Evolutionary conservation across 1,140 invertebrate species (phyloP).

Genomic region (Heterodera carotae): DNA sequence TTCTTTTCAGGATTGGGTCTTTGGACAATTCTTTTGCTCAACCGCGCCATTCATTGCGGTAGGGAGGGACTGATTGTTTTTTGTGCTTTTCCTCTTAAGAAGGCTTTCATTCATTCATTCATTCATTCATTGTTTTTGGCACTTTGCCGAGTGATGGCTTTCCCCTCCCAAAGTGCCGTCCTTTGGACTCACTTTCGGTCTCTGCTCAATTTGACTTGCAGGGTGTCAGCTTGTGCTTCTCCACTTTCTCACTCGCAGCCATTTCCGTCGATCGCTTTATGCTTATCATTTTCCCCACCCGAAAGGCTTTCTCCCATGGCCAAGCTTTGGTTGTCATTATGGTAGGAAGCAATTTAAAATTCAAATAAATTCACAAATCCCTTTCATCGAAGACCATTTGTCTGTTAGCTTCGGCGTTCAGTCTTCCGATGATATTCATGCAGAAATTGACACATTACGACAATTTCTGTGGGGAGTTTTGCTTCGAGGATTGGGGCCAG

Average conservation of each 20-base stretch:
- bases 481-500: slow-evolving; percentile 57
- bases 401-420: slow-evolving; percentile 50
- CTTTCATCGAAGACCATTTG: slow-evolving; percentile 49
- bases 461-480: slow-evolving; percentile 59
- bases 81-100: neutral
- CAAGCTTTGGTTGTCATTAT: slow-evolving; percentile 58
- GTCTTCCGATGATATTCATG: slow-evolving; percentile 55
- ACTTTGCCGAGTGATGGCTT: neutral
- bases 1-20: slow-evolving; percentile 55
- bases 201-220: slow-evolving; percentile 9
- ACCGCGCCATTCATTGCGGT: slow-evolving; percentile 60
- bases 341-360: slow-evolving; percentile 33
- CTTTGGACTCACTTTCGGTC: no score
- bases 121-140: neutral
- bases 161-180: neutral
- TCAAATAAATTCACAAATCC: slow-evolving; percentile 41
- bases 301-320: slow-evolving; percentile 58
- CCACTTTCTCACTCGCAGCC: slow-evolving; percentile 62
- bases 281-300: slow-evolving; percentile 61
- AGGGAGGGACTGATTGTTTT: neutral
- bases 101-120: no score
- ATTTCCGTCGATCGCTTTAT: slow-evolving; percentile 64
- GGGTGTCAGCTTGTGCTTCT: slow-evolving; percentile 60
- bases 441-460: slow-evolving; percentile 51
- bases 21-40: slow-evolving; percentile 56